phyloP scores from a whole-genome alignment of 2,797 vertebrate species.

The Pogonophryne albipinna region DNA sequence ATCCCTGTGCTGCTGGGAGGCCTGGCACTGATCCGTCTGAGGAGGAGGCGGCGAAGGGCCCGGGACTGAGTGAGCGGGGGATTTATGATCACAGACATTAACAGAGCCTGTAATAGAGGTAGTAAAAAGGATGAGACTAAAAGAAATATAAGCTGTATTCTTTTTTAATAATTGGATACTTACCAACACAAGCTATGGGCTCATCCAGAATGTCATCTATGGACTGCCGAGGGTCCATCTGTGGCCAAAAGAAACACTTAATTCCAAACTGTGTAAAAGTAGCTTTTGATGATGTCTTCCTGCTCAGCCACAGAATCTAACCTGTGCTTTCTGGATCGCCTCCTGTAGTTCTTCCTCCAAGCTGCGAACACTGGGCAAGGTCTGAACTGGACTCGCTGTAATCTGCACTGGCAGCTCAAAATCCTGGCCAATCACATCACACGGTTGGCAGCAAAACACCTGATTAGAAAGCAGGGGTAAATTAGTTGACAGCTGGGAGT shows the following conservation, averaged over 20 bases:
- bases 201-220: conserved; percentile 92
- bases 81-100: conserved; percentile 69
- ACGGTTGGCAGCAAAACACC: conserved; percentile 85
- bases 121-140: conserved; percentile 41
- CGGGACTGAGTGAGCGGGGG: conserved; percentile 47
- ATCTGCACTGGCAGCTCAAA: conserved; percentile 91
- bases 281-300: conserved; percentile 1
- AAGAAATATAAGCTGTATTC: conserved; percentile 22
- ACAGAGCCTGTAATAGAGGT: conserved; percentile 68
- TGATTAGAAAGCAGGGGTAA: conserved; percentile 55
- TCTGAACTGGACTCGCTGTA: conserved; percentile 85
- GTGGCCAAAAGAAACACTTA: conserved; percentile 39
- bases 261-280: conserved; percentile 9
- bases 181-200: conserved; percentile 81
- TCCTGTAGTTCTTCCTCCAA: conserved; percentile 94
- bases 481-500: conserved; percentile 38
- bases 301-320: conserved; percentile 56
- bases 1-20: conserved; percentile 73
- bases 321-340: conserved; percentile 93
- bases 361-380: conserved; percentile 79
- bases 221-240: conserved; percentile 91
- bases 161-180: conserved; percentile 46
- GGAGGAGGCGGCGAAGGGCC: conserved; percentile 53
- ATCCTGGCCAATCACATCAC: conserved; percentile 87
- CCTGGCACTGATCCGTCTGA: conserved; percentile 64